A percentile compares a stretch with the other conserved stretches of the same genome.
Conservation (phyloP, 2,797 vertebrate genomes). For the Borostomias antarcticus region DNA sequence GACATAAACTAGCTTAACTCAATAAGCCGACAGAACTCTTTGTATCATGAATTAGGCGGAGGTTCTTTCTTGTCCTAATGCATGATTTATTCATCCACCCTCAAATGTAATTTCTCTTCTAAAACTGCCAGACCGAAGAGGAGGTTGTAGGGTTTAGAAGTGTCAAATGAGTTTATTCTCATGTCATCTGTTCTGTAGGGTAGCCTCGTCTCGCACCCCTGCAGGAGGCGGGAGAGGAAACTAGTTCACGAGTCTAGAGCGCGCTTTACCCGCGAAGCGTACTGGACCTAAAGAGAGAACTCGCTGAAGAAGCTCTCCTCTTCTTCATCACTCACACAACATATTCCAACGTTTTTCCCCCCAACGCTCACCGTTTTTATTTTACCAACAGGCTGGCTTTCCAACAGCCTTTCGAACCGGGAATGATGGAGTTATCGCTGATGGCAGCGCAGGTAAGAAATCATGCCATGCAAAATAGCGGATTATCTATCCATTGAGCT, state of each 20-base stretch:
- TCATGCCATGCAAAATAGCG: too few species aligned
- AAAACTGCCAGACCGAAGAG: slow-evolving; percentile 22
- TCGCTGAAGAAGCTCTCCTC: not conserved
- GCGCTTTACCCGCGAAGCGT: not conserved
- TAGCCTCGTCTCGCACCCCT: too few species aligned
- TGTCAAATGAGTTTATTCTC: slow-evolving; percentile 33
- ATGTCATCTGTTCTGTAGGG: slow-evolving; percentile 32
- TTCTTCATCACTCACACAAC: not conserved
- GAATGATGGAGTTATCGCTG: slow-evolving; percentile 66
- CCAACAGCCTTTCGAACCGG: slow-evolving; percentile 33
- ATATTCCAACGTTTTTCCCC: too few species aligned
- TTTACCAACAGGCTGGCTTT: not conserved
- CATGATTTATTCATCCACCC: not conserved
- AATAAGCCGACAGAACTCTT: too few species aligned
- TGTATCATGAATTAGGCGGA: too few species aligned
- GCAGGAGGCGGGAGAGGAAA: not conserved
- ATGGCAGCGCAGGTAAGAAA: slow-evolving; percentile 66
- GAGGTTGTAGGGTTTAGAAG: slow-evolving; percentile 4
- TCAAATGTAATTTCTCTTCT: slow-evolving; percentile 11
- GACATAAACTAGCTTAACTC: too few species aligned
- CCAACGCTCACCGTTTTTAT: not conserved
- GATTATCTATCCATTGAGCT: too few species aligned
- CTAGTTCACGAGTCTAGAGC: not conserved
- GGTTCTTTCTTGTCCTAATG: not conserved
- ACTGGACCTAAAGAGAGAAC: not conserved